A percentile compares a stretch with the other conserved stretches of the same genome.
Conservation (phyloP, 1,140 invertebrate genomes). For the Heliconius himera region DNA sequence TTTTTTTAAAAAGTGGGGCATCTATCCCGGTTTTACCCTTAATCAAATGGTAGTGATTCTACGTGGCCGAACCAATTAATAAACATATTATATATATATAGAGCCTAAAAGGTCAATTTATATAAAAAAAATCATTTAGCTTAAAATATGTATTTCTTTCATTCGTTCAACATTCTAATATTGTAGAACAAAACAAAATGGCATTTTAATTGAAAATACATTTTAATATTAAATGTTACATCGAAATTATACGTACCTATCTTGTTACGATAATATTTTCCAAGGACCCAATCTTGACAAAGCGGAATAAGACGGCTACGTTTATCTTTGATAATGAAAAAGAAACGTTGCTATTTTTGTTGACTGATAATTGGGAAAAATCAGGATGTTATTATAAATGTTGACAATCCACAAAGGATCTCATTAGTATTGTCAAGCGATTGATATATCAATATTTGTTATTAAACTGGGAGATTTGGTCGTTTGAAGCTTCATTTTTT, state of each 20-base stretch:
- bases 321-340: slow-evolving; percentile 21
- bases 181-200: background rate
- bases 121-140: background rate
- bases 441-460: background rate
- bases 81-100: no score
- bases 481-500: no score
- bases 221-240: background rate
- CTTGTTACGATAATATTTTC: background rate
- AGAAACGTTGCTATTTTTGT: slow-evolving; percentile 16
- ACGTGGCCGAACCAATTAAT: no score
- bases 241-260: background rate
- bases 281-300: background rate
- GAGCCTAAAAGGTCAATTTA: background rate
- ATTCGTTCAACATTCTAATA: background rate
- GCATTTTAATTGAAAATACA: background rate
- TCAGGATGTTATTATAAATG: background rate
- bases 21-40: no score
- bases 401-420: background rate
- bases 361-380: background rate
- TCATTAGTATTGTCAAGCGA: background rate
- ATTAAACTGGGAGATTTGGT: no score
- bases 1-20: no score
- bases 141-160: background rate
- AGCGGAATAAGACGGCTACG: slow-evolving; percentile 2
- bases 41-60: no score